Evolutionary conservation across 2,113 vertebrate genomes (phyloP).

Genomic region (Petromus typicus): DNA sequence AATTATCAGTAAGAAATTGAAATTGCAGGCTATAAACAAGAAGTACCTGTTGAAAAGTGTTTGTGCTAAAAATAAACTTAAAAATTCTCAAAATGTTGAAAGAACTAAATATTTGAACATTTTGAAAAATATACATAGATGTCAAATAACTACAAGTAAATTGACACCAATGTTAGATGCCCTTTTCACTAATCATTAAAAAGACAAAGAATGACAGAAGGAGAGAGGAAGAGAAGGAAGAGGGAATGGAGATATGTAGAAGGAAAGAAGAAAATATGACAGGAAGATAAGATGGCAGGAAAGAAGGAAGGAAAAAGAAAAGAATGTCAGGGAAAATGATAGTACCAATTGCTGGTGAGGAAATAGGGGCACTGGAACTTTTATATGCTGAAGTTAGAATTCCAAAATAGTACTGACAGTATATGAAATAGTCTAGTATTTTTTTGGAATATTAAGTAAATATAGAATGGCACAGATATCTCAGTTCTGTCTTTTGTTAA

Average conservation of each 20-base stretch:
- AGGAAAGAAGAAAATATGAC: background rate
- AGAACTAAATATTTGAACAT: background rate
- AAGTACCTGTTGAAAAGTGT: background rate
- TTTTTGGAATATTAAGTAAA: background rate
- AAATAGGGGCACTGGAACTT: background rate
- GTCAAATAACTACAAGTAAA: background rate
- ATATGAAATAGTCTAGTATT: background rate
- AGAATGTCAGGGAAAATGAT: background rate
- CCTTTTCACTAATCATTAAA: background rate
- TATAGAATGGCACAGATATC: background rate
- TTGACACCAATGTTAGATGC: too few species aligned
- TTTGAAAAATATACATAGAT: background rate
- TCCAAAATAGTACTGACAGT: background rate
- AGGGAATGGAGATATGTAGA: background rate
- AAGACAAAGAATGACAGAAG: background rate
- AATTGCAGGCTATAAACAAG: background rate
- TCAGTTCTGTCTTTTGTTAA: background rate
- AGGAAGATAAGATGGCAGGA: accelerated
- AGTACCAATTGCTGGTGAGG: background rate
- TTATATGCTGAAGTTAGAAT: background rate
- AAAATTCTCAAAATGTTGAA: background rate
- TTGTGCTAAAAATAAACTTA: background rate
- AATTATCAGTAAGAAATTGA: background rate
- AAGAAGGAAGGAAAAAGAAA: accelerated
- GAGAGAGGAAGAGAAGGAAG: background rate